A percentile compares a stretch with the other conserved stretches of the same genome.
These are phyloP conservation scores for Cephalopachus bancanus DNA, from an alignment of 2,797 vertebrate species.

Conservation along the genomic window DNA sequence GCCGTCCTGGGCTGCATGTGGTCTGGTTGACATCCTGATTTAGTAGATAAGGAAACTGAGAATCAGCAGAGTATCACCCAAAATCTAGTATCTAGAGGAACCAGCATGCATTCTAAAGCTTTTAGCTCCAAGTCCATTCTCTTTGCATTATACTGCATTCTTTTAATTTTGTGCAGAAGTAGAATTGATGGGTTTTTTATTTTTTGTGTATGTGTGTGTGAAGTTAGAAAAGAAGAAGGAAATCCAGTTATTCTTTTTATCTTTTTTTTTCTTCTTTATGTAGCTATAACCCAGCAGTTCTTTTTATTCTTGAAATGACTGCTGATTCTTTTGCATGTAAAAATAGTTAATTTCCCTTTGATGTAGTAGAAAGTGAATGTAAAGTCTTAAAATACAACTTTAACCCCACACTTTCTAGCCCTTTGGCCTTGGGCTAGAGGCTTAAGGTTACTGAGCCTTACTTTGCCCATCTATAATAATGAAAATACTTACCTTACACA, in stretches of 20 bases:
- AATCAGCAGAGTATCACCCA: neutral
- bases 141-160: neutral
- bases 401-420: neutral
- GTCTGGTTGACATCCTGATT: neutral
- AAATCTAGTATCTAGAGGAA: neutral
- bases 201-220: neutral
- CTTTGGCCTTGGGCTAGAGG: neutral
- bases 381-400: neutral
- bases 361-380: neutral
- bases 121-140: neutral
- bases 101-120: neutral
- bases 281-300: neutral
- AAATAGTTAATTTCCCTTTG: neutral
- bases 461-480: neutral
- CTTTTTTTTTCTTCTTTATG: too few species aligned
- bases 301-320: neutral
- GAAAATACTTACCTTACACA: neutral
- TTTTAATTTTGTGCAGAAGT: neutral
- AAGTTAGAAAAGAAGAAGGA: neutral
- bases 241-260: neutral
- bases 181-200: neutral
- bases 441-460: neutral
- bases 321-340: neutral
- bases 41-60: slow-evolving; percentile 5
- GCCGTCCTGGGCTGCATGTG: too few species aligned